Percentiles rank a stretch among this genome's conserved stretches.
Conservation (phyloP, 2,113 vertebrate genomes). For the Oncorhynchus clarkii region DNA sequence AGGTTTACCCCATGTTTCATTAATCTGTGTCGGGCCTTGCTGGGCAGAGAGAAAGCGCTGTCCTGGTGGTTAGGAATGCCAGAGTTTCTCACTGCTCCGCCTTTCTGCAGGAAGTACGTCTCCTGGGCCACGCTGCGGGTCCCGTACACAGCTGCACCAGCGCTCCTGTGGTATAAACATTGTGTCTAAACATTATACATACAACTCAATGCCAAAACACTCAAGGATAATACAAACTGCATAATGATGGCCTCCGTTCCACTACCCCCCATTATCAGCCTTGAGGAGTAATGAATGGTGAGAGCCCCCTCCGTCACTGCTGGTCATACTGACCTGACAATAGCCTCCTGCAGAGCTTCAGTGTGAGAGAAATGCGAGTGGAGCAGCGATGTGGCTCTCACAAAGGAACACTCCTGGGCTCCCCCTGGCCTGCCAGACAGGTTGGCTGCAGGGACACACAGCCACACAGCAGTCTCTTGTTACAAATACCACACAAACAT, state of each 20-base stretch:
- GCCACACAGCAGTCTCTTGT: conserved; percentile 49
- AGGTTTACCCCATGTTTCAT: conserved; percentile 93
- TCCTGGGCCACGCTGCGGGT: conserved; percentile 82
- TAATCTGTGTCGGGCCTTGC: conserved; percentile 86
- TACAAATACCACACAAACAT: conserved; percentile 36
- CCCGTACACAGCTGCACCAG: conserved; percentile 79
- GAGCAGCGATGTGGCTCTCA: conserved; percentile 81
- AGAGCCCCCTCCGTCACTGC: conserved; percentile 8
- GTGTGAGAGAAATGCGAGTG: conserved; percentile 83
- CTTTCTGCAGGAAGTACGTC: conserved; percentile 89
- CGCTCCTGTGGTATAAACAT: conserved; percentile 72
- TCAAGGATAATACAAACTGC: conserved; percentile 20
- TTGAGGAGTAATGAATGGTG: conserved; percentile 5
- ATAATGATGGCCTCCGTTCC: background rate
- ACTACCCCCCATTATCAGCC: background rate
- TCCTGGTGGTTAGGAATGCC: conserved; percentile 91
- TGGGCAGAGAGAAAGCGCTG: conserved; percentile 79
- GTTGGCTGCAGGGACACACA: conserved; percentile 78
- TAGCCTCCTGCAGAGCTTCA: conserved; percentile 81
- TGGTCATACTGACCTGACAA: conserved; percentile 80
- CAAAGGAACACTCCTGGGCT: conserved; percentile 79
- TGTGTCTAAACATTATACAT: background rate
- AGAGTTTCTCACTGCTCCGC: conserved; percentile 73
- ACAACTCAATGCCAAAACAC: background rate
- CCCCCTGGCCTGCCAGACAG: conserved; percentile 65